phyloP scores from a whole-genome alignment of 2,888 invertebrate species.

The Gisinianus flammeolus region DNA sequence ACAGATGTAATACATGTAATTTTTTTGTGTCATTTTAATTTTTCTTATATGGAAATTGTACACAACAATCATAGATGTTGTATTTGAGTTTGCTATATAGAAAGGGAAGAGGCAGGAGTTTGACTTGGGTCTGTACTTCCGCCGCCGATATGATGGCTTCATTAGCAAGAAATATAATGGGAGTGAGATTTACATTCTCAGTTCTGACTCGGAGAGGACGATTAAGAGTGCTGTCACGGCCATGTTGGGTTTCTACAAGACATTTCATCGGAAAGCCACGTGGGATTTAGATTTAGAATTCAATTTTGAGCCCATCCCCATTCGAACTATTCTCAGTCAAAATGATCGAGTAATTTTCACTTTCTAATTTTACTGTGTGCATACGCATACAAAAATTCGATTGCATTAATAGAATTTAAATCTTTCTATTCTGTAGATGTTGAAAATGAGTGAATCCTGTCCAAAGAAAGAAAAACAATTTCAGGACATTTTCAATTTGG shows the following conservation, averaged over 20 bases:
- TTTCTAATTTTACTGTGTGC: no score
- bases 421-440: no score
- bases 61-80: not conserved
- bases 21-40: not conserved
- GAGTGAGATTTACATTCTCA: conserved; percentile 64
- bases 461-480: no score
- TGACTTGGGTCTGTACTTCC: conserved; percentile 74
- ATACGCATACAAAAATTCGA: no score
- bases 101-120: conserved; percentile 62
- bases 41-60: not conserved
- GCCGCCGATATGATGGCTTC: conserved; percentile 71
- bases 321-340: conserved; percentile 50
- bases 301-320: conserved; percentile 60
- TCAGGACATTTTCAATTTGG: no score
- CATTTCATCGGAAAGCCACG: no score
- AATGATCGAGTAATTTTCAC: conserved; percentile 52
- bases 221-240: conserved; percentile 84
- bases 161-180: conserved; percentile 59
- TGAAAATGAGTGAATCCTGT: no score
- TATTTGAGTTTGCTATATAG: conserved; percentile 56
- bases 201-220: conserved; percentile 83
- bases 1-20: conserved; percentile 72
- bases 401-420: no score
- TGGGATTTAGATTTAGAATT: no score
- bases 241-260: conserved; percentile 72